Conservation (phyloP, 2,113 vertebrate species). For the Zosterops japonicus region DNA sequence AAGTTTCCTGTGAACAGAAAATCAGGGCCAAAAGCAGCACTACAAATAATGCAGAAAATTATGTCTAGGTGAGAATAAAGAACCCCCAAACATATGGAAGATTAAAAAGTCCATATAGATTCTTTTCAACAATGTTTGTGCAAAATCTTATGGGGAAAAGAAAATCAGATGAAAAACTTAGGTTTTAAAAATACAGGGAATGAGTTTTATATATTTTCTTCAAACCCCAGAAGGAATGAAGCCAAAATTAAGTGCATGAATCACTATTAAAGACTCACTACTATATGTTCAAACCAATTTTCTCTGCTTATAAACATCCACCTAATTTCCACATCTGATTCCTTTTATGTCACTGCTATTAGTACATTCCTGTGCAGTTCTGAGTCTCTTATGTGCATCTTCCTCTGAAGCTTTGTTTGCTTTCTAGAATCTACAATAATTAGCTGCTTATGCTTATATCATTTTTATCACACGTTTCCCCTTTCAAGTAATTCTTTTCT, state of each 20-base stretch:
- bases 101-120: neutral
- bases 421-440: constrained; percentile 28
- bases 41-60: neutral
- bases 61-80: neutral
- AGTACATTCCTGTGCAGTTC: neutral
- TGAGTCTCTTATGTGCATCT: neutral
- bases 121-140: neutral
- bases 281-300: neutral
- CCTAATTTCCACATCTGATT: neutral
- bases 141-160: neutral
- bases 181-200: neutral
- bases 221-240: neutral
- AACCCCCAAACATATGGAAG: neutral
- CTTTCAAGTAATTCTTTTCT: constrained; percentile 1
- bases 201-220: neutral
- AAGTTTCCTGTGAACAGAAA: neutral
- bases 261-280: neutral
- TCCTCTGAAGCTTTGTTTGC: neutral
- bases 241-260: neutral
- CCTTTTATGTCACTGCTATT: neutral
- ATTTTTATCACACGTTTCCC: neutral
- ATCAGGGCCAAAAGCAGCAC: neutral
- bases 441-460: neutral
- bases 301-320: neutral
- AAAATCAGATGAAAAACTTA: neutral